These are phyloP conservation scores for Cinara cedri DNA, from an alignment of 2,888 invertebrate species.

Conservation along the genomic window DNA sequence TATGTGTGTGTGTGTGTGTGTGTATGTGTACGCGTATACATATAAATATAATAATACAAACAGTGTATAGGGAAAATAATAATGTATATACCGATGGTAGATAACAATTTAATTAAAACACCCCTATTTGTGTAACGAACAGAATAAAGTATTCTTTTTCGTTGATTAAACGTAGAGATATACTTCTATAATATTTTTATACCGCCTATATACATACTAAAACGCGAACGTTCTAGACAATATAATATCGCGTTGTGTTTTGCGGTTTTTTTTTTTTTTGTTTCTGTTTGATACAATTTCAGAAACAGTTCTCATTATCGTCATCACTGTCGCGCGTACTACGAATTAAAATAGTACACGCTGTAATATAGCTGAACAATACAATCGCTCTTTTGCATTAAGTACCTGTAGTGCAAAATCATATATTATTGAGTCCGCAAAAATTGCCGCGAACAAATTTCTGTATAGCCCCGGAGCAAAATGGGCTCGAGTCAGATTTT, in stretches of 20 bases:
- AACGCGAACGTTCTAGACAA: background rate
- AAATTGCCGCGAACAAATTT: no score
- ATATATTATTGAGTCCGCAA: no score
- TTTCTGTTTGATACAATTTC: background rate
- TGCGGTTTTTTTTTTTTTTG: background rate
- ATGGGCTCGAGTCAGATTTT: no score
- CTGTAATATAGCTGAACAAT: no score
- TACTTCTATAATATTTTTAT: background rate
- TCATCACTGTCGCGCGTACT: no score
- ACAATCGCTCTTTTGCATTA: no score
- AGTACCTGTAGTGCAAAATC: no score
- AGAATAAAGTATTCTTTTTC: constrained; percentile 14
- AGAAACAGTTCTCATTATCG: background rate
- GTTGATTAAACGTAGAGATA: constrained; percentile 4
- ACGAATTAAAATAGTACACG: background rate
- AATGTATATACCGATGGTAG: constrained; percentile 15
- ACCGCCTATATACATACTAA: background rate
- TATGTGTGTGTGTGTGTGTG: no score
- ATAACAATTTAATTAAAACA: constrained; percentile 51
- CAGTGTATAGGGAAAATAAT: constrained; percentile 5
- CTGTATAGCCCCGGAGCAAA: no score
- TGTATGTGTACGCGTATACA: no score
- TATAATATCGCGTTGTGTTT: background rate
- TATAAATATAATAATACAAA: constrained; percentile 8
- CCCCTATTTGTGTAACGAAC: constrained; percentile 32